Evolutionary conservation across 2,113 vertebrate species (phyloP), one percentile per base, ranked within the genome.

Genomic region (Romanogobio albipinnatus): DNA sequence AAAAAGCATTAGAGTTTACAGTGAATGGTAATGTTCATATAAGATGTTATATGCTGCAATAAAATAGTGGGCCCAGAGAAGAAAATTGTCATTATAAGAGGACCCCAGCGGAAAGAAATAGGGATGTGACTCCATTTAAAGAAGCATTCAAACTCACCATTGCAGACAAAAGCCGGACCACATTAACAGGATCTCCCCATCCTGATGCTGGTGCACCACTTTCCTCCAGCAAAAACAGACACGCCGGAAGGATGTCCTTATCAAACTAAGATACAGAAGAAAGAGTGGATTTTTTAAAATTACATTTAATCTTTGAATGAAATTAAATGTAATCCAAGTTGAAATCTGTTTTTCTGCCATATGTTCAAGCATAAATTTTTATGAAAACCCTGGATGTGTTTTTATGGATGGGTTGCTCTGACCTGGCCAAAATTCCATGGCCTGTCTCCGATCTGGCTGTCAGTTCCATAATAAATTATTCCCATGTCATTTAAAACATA

Each of bases 381-480:
- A 14, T 24, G 2, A 24, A 73, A 45, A 83, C 82, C 84, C n/a
- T 36, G 13, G 45, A 8, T 61, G 33, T 74, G 7, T 45, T 22
- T 13, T 13, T 36, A n/a, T 36, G 9, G 19, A 78, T 43, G 8
- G 4, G 5, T 3, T 71, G 24, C 62, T 74, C 66, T 62, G 15
- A 98, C 97, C 96, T 98, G 97, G 26, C 96, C 97, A 0, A 95
- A 98, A 91, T 97, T 97, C 97, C 97, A 98, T 0, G 96, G 95
- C 14, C 96, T 92, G 49, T 95, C 94, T 0, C 95, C 96, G 15
- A 98, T 97, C 93, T 98, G 97, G 0, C 93, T 93, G 88, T 97
- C 96, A 0, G 97, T 98, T 76, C 97, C 97, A 0, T 98, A 98
- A 91, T 97, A 98, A 88, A 98, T 94, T 62, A 94, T 92, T 1